Evolutionary conservation across 2,113 vertebrate genomes (phyloP).

Genomic region (Tympanuchus pallidicinctus): DNA sequence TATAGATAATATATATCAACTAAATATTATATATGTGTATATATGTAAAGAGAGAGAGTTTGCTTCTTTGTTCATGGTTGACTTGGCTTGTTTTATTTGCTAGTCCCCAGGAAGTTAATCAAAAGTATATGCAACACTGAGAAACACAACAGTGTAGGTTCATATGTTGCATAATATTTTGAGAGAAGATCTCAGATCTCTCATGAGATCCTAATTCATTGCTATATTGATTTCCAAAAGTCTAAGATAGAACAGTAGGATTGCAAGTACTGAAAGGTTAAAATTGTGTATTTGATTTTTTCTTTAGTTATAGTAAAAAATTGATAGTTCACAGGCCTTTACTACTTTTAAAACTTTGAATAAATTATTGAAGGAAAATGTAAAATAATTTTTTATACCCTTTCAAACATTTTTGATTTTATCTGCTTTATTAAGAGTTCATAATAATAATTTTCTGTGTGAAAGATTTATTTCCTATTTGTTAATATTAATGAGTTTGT

Average conservation of each 20-base stretch:
- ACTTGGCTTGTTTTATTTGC: constrained; percentile 25
- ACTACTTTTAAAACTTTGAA: neutral
- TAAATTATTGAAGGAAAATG: neutral
- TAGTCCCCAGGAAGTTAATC: constrained; percentile 41
- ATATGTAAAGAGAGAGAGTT: neutral
- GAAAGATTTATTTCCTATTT: neutral
- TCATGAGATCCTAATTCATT: constrained; percentile 48
- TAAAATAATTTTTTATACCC: neutral
- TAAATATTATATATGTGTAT: no score
- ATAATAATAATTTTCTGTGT: neutral
- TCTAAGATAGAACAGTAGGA: neutral
- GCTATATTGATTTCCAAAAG: constrained; percentile 54
- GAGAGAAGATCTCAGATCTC: constrained; percentile 27
- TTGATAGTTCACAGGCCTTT: neutral
- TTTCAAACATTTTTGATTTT: neutral
- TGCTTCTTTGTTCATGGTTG: constrained; percentile 4
- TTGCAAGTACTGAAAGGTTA: constrained; percentile 28
- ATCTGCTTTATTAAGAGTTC: neutral
- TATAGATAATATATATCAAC: no score
- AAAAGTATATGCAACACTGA: constrained; percentile 15
- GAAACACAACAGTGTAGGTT: constrained; percentile 6
- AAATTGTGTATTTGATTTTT: neutral
- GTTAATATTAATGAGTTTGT: neutral
- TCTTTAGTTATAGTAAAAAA: neutral
- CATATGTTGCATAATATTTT: neutral